phyloP scores from a whole-genome alignment of 1,140 invertebrate species.

The Chironomus striatipennis region DNA sequence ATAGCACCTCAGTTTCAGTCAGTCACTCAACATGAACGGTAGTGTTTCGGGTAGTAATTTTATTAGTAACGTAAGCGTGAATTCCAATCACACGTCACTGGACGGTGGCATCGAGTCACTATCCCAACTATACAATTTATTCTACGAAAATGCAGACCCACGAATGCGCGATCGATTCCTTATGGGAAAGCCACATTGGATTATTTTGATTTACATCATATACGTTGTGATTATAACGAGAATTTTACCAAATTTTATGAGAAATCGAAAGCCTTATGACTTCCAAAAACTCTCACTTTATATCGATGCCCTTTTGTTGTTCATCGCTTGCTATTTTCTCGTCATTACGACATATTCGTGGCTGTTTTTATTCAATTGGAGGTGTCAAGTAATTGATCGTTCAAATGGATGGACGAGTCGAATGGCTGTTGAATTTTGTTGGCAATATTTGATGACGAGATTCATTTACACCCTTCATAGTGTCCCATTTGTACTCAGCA shows the following conservation, averaged over 20 bases:
- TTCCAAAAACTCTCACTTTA: not conserved
- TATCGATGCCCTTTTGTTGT: not conserved
- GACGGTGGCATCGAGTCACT: not conserved
- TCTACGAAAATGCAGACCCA: not conserved
- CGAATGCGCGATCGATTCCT: not conserved
- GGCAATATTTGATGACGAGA: not conserved
- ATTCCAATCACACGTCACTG: too few relatives aligned
- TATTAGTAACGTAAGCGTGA: not conserved
- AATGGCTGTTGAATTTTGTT: not conserved
- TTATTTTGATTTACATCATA: not conserved
- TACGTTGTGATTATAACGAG: not conserved
- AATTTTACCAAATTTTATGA: not conserved
- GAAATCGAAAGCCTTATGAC: constrained; percentile 1
- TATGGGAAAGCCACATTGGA: not conserved
- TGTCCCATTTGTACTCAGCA: not conserved
- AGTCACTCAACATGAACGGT: not conserved
- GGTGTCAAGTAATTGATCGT: not conserved
- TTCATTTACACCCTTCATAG: not conserved
- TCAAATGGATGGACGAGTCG: not conserved
- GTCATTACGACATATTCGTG: not conserved
- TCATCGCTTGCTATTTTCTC: not conserved
- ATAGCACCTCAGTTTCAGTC: not conserved
- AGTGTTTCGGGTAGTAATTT: not conserved
- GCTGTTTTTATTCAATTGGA: not conserved
- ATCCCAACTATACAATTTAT: not conserved